Percentiles rank a stretch among this genome's conserved stretches.
phyloP scores from a whole-genome alignment of 2,113 vertebrate genomes.

The Anhinga rufa region DNA sequence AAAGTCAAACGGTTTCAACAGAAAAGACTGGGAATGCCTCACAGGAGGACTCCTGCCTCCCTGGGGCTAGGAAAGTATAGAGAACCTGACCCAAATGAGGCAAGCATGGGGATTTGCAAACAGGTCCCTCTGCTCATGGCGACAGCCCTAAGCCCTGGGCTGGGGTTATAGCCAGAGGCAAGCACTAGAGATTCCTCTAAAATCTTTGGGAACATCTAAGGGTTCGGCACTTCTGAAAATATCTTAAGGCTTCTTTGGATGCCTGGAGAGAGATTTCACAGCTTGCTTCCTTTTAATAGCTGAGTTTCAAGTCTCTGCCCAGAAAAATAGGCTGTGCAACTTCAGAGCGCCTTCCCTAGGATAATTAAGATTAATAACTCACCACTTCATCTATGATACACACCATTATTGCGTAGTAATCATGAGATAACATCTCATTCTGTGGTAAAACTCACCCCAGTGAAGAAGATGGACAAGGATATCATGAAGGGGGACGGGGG shows the following conservation, averaged over 20 bases:
- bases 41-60: background rate
- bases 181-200: conserved; percentile 44
- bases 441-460: background rate
- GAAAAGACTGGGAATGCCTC: conserved; percentile 4
- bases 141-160: conserved; percentile 28
- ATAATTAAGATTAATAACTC: background rate
- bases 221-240: conserved; percentile 45
- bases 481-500: rapidly evolving
- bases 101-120: conserved; percentile 15
- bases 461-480: background rate
- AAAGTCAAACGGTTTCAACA: conserved; percentile 15
- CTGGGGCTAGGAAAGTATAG: conserved; percentile 43
- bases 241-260: conserved; percentile 40
- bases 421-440: background rate
- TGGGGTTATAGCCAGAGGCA: conserved; percentile 35
- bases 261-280: conserved; percentile 37
- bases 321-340: background rate
- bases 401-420: rapidly evolving
- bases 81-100: conserved; percentile 41
- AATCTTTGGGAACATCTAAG: conserved; percentile 52
- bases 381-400: background rate
- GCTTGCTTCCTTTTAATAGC: background rate
- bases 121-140: conserved; percentile 35
- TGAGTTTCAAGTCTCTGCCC: background rate
- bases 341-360: background rate